Evolutionary conservation across 2,888 invertebrate species (phyloP), one percentile per base, ranked within the genome.

Genomic region (Lamellibrachia columna): DNA sequence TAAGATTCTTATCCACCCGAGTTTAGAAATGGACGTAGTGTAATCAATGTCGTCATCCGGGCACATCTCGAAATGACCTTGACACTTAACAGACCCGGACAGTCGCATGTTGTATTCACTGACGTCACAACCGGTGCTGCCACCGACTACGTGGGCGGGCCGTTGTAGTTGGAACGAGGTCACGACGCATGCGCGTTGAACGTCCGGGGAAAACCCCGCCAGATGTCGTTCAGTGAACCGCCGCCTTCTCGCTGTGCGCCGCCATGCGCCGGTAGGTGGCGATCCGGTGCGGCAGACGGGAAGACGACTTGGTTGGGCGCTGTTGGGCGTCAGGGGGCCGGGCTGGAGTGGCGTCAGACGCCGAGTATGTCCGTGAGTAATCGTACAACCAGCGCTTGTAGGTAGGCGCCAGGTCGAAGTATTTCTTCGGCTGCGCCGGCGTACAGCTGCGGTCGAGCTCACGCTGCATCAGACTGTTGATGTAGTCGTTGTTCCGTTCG

Each of bases 221-320:
- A 75, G 75, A n/a, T 22, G 75, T 75, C 75, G 75, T n/a, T 75
- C 75, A 75, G 75, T 75, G 75, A 6, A 75, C 75, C 75, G 75
- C 22, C 75, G 75, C 75, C 75, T 75, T 75, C 75, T 75, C 75
- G 75, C 22, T 75, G 75, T 75, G 75, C 75, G 75, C 75, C 75
- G 75, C 75, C 75, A 75, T 75, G 75, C 75, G 75, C 75, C 75
- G 75, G 22, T 75, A 75, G 75, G 75, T 75, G 75, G 75, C 75
- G 75, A 75, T 75, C 75, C 22, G 15, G 75, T 75, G 75, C 75
- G 75, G 75, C 22, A 75, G 75, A 22, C 75, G 75, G 22, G 58
- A 58, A 8, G 58, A 7, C 58, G 75, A 75, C 22, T 75, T 75
- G 11, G 75, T 75, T 11, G 75, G 75, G 22, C 75, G 75, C 58